A percentile compares a stretch with the other conserved stretches of the same genome.
phyloP scores from a whole-genome alignment of 2,888 invertebrate genomes.

The Oxytorus armatus region DNA sequence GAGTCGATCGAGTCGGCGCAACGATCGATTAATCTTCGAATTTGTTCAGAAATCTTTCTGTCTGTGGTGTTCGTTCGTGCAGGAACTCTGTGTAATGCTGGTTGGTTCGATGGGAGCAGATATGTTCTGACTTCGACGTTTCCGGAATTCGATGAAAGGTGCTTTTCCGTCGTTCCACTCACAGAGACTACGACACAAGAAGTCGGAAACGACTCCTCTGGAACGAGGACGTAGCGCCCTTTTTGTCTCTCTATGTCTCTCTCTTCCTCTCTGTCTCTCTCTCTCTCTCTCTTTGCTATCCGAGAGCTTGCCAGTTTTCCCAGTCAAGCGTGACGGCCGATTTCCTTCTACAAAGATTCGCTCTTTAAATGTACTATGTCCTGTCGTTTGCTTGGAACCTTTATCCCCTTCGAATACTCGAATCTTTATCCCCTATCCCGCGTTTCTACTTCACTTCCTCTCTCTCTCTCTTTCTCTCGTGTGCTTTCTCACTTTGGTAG shows the following conservation, averaged over 20 bases:
- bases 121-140: constrained; percentile 35
- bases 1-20: not conserved
- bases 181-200: constrained; percentile 64
- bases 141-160: constrained; percentile 62
- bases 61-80: not conserved
- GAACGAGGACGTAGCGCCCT: constrained; percentile 67
- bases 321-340: constrained; percentile 78
- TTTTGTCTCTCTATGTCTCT: constrained; percentile 7
- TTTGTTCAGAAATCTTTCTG: not conserved
- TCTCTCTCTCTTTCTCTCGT: not conserved
- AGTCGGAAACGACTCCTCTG: constrained; percentile 72
- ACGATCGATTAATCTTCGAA: constrained; percentile 11
- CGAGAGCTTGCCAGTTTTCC: constrained; percentile 71
- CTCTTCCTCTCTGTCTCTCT: constrained; percentile 7
- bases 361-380: constrained; percentile 74
- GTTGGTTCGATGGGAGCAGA: constrained; percentile 44
- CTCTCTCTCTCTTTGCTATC: constrained; percentile 14
- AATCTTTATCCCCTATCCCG: constrained; percentile 48
- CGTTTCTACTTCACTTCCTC: constrained; percentile 16
- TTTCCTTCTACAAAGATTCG: constrained; percentile 82
- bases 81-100: constrained; percentile 31
- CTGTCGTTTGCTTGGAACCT: constrained; percentile 47
- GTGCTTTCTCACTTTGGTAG: not conserved
- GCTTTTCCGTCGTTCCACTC: constrained; percentile 50
- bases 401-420: constrained; percentile 47